Base-by-base conservation (phyloP, 1,140 invertebrate species). In the Lordiphosa mommai region DNA sequence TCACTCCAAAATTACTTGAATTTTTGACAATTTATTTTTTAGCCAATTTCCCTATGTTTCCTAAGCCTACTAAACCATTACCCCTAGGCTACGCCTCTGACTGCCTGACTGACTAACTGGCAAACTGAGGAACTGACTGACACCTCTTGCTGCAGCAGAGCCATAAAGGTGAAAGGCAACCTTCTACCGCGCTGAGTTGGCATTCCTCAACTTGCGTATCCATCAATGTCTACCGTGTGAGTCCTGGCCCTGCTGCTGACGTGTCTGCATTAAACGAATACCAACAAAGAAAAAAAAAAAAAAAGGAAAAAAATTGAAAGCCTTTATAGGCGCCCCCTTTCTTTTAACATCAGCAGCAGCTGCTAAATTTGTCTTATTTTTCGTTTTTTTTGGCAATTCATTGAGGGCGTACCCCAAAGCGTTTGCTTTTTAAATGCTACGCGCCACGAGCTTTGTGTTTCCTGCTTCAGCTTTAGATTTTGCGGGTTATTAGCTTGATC, bases 401-500 rank as follows among this genome's bases (percentile, higher is more conserved):
- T 84, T 84, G 77, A 72, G 69, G 77, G 73, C 44, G 50, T 51
- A 49, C 61, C 77, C 72, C 48, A 36, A 63, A 72, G 76, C 76
- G 63, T 84, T 82, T 82, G 77, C 76, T 80, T 76, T 43, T 80
- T 76, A 80, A 80, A 80, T 76, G 76, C 61, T 73, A 56, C 52
- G 43, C 51, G 68, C 63, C 76, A 80, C 74, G 82, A 72, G 76
- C 70, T 73, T 63, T 23, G 20, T 23, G 20, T 59, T 52, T 38
- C 32, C 50, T 17, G 32, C n/a, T 33, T n/a, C 14, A 17, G 32
- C 14, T 44, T 38, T 12, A 53, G 27, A 10, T 23, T 34, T 46
- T 47, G 77, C 77, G 76, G 76, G 76, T 80, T 80, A 80, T 80
- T 80, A 80, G 76, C 76, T n/a, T 82, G 76, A 82, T 82, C 76